These are phyloP conservation scores for Hypsopygia costalis DNA, from an alignment of 2,888 invertebrate genomes.

Conservation along the genomic window DNA sequence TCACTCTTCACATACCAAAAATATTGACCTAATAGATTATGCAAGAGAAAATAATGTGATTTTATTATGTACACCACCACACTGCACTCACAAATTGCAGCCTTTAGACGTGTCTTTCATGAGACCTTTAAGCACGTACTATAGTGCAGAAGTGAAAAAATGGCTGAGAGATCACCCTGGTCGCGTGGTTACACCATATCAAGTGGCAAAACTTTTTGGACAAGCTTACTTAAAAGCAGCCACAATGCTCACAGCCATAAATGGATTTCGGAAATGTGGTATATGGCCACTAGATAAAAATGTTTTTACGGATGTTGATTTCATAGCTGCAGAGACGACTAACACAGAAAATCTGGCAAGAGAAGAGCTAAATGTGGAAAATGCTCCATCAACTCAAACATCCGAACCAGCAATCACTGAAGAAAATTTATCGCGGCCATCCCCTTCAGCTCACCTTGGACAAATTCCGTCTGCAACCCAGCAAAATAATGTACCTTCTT, in stretches of 20 bases:
- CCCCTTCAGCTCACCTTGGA: no score
- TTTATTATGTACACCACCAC: constrained; percentile 32
- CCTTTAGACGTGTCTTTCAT: constrained; percentile 21
- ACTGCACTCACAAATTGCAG: constrained; percentile 20
- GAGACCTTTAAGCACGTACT: constrained; percentile 22
- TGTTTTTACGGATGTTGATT: constrained; percentile 22
- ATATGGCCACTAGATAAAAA: constrained; percentile 25
- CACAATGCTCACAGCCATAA: constrained; percentile 27
- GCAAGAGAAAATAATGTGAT: constrained; percentile 25
- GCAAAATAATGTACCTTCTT: no score
- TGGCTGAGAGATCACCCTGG: constrained; percentile 26
- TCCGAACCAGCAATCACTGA: no score
- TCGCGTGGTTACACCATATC: constrained; percentile 21
- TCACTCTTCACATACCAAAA: constrained; percentile 23
- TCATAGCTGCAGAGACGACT: constrained; percentile 22
- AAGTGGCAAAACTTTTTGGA: constrained; percentile 26
- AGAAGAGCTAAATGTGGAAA: no score
- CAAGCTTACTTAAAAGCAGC: constrained; percentile 23
- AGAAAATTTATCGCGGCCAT: no score
- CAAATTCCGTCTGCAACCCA: no score
- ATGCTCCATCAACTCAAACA: no score
- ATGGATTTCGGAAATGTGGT: constrained; percentile 22
- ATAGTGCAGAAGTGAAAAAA: constrained; percentile 19
- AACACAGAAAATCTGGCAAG: no score
- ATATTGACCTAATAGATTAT: constrained; percentile 27